A percentile compares a stretch with the other conserved stretches of the same genome.
Evolutionary conservation across 1,140 invertebrate species (phyloP).

Genomic region (Eueides isabella): DNA sequence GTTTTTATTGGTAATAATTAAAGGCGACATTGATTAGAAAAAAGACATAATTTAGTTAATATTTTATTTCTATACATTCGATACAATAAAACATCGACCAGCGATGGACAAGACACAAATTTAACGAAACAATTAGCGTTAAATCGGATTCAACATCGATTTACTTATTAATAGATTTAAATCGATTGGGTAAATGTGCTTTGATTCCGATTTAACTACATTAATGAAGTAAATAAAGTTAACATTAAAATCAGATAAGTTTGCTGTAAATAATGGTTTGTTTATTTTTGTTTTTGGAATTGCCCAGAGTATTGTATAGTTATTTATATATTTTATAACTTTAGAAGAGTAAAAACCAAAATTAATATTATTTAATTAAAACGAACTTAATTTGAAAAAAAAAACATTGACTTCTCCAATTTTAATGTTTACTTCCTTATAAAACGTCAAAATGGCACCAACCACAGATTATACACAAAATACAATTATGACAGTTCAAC

Average conservation of each 20-base stretch:
- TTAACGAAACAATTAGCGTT: conserved; percentile 20
- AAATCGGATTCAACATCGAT: background rate
- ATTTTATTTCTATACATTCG: conserved; percentile 44
- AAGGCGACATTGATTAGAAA: background rate
- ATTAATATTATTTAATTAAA: too few relatives aligned
- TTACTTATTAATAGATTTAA: background rate
- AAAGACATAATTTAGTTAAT: conserved; percentile 22
- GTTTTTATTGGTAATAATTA: too few relatives aligned
- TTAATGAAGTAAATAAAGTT: background rate
- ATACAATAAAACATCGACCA: conserved; percentile 41
- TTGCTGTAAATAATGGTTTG: background rate
- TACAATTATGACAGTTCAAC: background rate
- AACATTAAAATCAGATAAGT: background rate
- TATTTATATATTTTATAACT: too few relatives aligned
- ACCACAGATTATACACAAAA: conserved; percentile 23
- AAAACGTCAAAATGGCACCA: conserved; percentile 32
- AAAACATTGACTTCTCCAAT: background rate
- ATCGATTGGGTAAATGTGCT: background rate
- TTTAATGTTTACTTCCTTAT: conserved; percentile 12
- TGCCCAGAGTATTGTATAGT: too few relatives aligned
- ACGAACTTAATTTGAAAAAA: too few relatives aligned
- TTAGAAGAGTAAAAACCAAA: too few relatives aligned
- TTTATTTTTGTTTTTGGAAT: too few relatives aligned
- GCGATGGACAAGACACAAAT: conserved; percentile 39
- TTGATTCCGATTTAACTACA: background rate